Percentiles rank a stretch among this genome's conserved stretches.
Evolutionary conservation across 2,113 vertebrate genomes (phyloP).

Genomic region (Jaculus jaculus): DNA sequence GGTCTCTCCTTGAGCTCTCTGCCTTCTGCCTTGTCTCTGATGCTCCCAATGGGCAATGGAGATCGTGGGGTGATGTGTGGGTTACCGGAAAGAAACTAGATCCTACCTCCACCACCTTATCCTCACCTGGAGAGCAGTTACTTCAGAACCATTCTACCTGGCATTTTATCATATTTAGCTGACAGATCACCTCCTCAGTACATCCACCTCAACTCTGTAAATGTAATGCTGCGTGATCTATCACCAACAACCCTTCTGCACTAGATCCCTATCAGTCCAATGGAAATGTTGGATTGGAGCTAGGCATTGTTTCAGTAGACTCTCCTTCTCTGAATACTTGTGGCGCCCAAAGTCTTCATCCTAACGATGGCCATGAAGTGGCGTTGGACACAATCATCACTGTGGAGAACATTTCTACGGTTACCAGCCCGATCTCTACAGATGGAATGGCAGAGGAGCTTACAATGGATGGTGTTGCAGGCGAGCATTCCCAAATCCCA

Average conservation of each 20-base stretch:
- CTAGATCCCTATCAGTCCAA: conserved; percentile 94
- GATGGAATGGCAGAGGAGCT: no score
- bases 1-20: conserved; percentile 95
- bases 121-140: conserved; percentile 99
- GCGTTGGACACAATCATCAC: conserved; percentile 91
- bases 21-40: conserved; percentile 96
- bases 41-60: conserved; percentile 98
- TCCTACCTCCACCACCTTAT: conserved; percentile 96
- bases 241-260: conserved; percentile 90
- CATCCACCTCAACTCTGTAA: conserved; percentile 96
- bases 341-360: conserved; percentile 90
- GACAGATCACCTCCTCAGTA: conserved; percentile 98
- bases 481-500: conserved; percentile 90
- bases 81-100: conserved; percentile 97
- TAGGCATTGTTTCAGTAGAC: conserved; percentile 92
- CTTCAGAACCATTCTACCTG: conserved; percentile 97
- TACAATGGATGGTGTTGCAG: conserved; percentile 91
- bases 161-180: conserved; percentile 97
- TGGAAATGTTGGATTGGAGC: conserved; percentile 92
- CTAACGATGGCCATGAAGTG: conserved; percentile 93
- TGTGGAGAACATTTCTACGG: conserved; percentile 92
- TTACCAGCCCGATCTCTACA: conserved; percentile 95
- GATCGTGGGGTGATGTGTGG: conserved; percentile 99
- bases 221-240: conserved; percentile 88
- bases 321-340: no score